A percentile compares a stretch with the other conserved stretches of the same genome.
These are phyloP conservation scores for Drosophila rubida DNA, from an alignment of 2,888 invertebrate genomes.

Conservation along the genomic window DNA sequence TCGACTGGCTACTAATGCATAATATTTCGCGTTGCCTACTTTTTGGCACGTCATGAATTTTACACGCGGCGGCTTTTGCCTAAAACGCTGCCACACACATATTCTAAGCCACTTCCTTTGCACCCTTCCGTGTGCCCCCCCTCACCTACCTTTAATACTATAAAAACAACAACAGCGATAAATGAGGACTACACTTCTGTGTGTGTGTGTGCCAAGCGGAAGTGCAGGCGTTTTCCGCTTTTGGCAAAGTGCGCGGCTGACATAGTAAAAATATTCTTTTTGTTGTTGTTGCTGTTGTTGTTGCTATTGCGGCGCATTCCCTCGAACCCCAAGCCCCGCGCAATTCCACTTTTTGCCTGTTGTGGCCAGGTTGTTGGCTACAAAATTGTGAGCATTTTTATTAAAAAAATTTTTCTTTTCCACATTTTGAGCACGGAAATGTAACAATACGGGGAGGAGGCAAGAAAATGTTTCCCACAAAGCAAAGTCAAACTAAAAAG, in stretches of 20 bases:
- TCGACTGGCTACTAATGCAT: conserved; percentile 63
- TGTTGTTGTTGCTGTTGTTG: too few relatives aligned
- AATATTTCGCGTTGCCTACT: conserved; percentile 67
- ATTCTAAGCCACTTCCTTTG: conserved; percentile 12
- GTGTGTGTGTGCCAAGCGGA: conserved; percentile 61
- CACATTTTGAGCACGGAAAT: conserved; percentile 71
- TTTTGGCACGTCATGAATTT: conserved; percentile 75
- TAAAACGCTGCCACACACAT: conserved; percentile 30
- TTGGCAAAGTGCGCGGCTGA: conserved; percentile 65
- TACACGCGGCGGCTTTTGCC: conserved; percentile 49
- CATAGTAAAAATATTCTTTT: conserved; percentile 54
- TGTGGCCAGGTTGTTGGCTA: conserved; percentile 65
- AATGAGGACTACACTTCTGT: neutral
- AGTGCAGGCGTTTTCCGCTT: conserved; percentile 78
- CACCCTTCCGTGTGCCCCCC: neutral
- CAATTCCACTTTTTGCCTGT: conserved; percentile 21
- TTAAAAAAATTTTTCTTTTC: conserved; percentile 46
- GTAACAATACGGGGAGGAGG: conserved; percentile 61
- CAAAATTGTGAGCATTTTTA: conserved; percentile 76
- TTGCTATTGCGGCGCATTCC: conserved; percentile 21
- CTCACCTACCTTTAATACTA: conserved; percentile 14
- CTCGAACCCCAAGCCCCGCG: conserved; percentile 3
- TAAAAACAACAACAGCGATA: conserved; percentile 11
- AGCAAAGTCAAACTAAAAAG: conserved; percentile 23
- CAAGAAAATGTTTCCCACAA: conserved; percentile 59